Evolutionary conservation across 2,113 vertebrate genomes (phyloP), one percentile per base, ranked within the genome.

Genomic region (Lamprologus tigripictilis): DNA sequence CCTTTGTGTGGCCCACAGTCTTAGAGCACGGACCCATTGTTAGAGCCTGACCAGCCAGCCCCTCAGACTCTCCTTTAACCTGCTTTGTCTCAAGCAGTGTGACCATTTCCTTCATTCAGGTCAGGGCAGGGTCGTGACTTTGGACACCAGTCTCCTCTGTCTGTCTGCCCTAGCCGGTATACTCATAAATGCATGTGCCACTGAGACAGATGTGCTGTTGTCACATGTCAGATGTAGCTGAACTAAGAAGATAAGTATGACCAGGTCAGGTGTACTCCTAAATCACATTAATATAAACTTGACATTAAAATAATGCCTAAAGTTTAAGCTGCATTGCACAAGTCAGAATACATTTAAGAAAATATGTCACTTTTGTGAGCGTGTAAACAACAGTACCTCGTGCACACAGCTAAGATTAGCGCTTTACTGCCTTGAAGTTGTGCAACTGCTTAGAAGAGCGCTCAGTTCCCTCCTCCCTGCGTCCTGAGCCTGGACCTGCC

Each of bases 51-150:
- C 92, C 89, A 91, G 93, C 96, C 96, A 92, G 91, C 96, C 96
- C 95, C 96, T 95, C 95, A 96, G 95, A 95, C 95, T 95, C 94
- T 96, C 95, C 90, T 93, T 91, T 89, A 92, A 90, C 89, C 93
- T 96, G 94, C 96, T 97, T 97, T 97, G 96, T 97, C 96, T 94
- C 83, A 28, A 95, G 93, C 93, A 92, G 94, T 66, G 92, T 93
- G 95, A 95, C 93, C 94, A 96, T 96, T 97, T 97, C 96, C 97
- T 96, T 96, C 92, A 92, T 90, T 91, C 93, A 92, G 96, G 96
- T 97, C 97, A 97, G 95, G 91, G 91, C 94, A 95, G 96, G 96
- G 97, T 97, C 96, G 33, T 96, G 96, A 96, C 96, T 97, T 97
- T 97, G 96, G 92, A 96, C 95, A 96, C 92, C 83, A 90, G 92